Evolutionary conservation across 1,140 invertebrate genomes (phyloP), one percentile per base, ranked within the genome.

Genomic region (Apis dorsata): DNA sequence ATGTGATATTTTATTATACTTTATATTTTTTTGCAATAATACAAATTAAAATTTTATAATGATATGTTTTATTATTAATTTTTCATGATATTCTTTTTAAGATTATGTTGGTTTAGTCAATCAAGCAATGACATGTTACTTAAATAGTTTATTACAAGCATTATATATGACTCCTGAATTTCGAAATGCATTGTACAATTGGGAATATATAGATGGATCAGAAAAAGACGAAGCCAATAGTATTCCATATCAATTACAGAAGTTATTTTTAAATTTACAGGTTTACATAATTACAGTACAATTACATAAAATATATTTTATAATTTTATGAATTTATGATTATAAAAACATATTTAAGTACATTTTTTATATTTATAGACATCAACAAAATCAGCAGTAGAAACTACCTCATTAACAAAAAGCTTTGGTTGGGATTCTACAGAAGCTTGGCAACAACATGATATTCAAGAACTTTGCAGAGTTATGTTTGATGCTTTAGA

Each of bases 91-190:
- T 65, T 79, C 21, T 80, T 88, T 82, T 60, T 19, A 77, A 95
- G 96, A 94, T 83, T 98, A 97, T 94, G 97, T 98, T 13, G 98
- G 98, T 60, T 94, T 99, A 57, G 97, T 98, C 0, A 99, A 99
- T 93, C 98, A 98, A 93, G 97, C 98, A 1, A 98, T 98, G 97
- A 99, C 98, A 1, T 99, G 98, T 92, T 99, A 99, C 91, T 94
- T 99, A 19, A 99, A 99, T 92, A 98, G 97, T 94, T 93, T 99
- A 49, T 94, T 99, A 2, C 98, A 99, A 94, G 97, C 97, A 2
- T 94, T 99, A 4, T 99, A 95, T 90, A 99, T 99, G 97, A 99
- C 98, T 9, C 98, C 98, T n/a, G 98, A 99, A 93, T 98, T 99
- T 91, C 94, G 98, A 59, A 99, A 99, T 94, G 97, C 97, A 4